Conservation (phyloP, 2,797 vertebrate species). For the Enteromius thamalakanensis region DNA sequence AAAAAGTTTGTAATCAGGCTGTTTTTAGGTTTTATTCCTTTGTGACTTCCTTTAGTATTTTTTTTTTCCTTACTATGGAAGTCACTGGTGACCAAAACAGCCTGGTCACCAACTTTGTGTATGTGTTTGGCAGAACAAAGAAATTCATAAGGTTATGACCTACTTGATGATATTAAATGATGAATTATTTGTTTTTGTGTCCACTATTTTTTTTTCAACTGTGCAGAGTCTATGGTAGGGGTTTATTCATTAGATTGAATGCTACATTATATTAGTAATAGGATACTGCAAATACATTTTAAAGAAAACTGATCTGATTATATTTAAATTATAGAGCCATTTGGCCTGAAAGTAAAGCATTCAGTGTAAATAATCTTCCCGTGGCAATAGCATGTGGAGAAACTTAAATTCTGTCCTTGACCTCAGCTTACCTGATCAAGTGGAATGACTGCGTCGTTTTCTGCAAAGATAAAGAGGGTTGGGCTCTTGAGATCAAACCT, state of each 20-base stretch:
- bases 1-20: too few relatives aligned
- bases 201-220: not conserved
- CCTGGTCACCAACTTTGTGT: too few relatives aligned
- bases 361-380: not conserved
- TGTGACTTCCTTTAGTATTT: too few relatives aligned
- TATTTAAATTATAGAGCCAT: not conserved
- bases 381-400: not conserved
- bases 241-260: not conserved
- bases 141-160: too few relatives aligned
- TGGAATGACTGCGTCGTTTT: slow-evolving; percentile 78
- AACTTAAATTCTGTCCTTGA: too few relatives aligned
- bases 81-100: too few relatives aligned
- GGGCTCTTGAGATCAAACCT: slow-evolving; percentile 75
- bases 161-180: too few relatives aligned
- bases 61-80: too few relatives aligned
- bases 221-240: not conserved
- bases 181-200: too few relatives aligned
- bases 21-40: too few relatives aligned
- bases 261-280: not conserved
- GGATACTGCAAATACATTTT: not conserved
- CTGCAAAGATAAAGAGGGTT: slow-evolving; percentile 84
- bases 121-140: too few relatives aligned
- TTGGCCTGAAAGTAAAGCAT: not conserved
- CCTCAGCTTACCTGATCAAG: slow-evolving; percentile 73
- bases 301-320: not conserved